A percentile compares a stretch with the other conserved stretches of the same genome.
Evolutionary conservation across 2,888 invertebrate genomes (phyloP).

Genomic region (Apamea crenata): DNA sequence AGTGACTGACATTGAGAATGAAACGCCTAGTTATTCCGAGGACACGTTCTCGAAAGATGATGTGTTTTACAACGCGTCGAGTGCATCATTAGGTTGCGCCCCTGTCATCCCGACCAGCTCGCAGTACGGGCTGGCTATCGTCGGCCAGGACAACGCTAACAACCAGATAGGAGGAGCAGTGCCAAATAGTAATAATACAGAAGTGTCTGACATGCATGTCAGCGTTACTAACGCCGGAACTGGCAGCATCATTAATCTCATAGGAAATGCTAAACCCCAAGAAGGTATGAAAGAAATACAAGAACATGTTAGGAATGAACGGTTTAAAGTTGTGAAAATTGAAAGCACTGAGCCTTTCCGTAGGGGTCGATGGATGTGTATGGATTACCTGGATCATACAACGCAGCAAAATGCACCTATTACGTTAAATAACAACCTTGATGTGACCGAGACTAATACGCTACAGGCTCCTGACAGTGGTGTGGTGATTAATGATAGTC

Average conservation of each 20-base stretch:
- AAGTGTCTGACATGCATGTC: constrained; percentile 91
- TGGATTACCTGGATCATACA: constrained; percentile 97
- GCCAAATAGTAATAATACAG: constrained; percentile 89
- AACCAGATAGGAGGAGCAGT: constrained; percentile 87
- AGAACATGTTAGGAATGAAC: constrained; percentile 94
- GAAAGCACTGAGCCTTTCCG: constrained; percentile 98
- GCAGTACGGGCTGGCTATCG: constrained; percentile 95
- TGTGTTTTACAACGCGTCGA: constrained; percentile 94
- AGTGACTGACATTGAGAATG: constrained; percentile 95
- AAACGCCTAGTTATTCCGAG: constrained; percentile 96
- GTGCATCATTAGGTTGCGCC: constrained; percentile 94
- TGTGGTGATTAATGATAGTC: constrained; percentile 88
- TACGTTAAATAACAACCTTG: constrained; percentile 87
- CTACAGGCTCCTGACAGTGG: constrained; percentile 89
- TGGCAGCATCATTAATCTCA: constrained; percentile 91
- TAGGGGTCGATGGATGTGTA: constrained; percentile 98
- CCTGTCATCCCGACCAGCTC: constrained; percentile 96
- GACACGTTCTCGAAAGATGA: constrained; percentile 96
- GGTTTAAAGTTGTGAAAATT: constrained; percentile 98
- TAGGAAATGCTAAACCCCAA: constrained; percentile 89
- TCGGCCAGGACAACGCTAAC: constrained; percentile 91
- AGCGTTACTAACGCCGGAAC: constrained; percentile 91
- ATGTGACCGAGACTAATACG: constrained; percentile 82
- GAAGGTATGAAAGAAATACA: constrained; percentile 92
- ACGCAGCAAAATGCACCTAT: constrained; percentile 89